phyloP scores from a whole-genome alignment of 2,888 invertebrate genomes.

The Cerastoderma edule region DNA sequence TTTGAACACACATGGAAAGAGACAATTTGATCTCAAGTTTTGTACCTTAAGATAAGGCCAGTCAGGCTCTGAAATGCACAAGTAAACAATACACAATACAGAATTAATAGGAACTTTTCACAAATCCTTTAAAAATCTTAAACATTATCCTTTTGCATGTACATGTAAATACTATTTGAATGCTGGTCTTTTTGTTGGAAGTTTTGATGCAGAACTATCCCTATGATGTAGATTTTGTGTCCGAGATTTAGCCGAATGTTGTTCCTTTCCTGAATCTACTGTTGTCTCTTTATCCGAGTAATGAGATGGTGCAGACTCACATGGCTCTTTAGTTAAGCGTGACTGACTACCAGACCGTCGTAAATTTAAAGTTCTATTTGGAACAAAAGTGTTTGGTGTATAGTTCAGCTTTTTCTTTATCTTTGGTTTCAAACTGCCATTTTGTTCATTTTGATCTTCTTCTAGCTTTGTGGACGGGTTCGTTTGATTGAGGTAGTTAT shows the following conservation, averaged over 20 bases:
- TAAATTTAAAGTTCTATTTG: slow-evolving; percentile 71
- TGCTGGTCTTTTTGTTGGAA: slow-evolving; percentile 25
- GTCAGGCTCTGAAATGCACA: too few relatives aligned
- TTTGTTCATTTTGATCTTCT: background rate
- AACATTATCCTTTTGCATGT: too few relatives aligned
- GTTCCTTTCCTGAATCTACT: background rate
- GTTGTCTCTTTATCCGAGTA: background rate
- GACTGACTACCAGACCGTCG: slow-evolving; percentile 69
- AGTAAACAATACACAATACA: too few relatives aligned
- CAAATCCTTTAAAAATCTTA: too few relatives aligned
- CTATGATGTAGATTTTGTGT: background rate
- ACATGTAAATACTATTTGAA: slow-evolving; percentile 27
- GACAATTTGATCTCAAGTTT: too few relatives aligned
- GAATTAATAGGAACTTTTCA: too few relatives aligned
- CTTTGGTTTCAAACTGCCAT: slow-evolving; percentile 18
- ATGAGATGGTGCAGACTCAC: background rate
- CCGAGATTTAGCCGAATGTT: background rate
- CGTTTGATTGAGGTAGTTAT: slow-evolving; percentile 4
- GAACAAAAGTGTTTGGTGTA: slow-evolving; percentile 71
- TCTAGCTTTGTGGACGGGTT: background rate
- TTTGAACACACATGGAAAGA: too few relatives aligned
- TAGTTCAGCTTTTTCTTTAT: slow-evolving; percentile 64
- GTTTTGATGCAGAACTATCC: slow-evolving; percentile 14
- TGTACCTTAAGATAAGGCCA: too few relatives aligned
- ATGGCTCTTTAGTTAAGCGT: slow-evolving; percentile 24